A percentile compares a stretch with the other conserved stretches of the same genome.
phyloP scores from a whole-genome alignment of 2,888 invertebrate species.

The Phyllotreta striolata region DNA sequence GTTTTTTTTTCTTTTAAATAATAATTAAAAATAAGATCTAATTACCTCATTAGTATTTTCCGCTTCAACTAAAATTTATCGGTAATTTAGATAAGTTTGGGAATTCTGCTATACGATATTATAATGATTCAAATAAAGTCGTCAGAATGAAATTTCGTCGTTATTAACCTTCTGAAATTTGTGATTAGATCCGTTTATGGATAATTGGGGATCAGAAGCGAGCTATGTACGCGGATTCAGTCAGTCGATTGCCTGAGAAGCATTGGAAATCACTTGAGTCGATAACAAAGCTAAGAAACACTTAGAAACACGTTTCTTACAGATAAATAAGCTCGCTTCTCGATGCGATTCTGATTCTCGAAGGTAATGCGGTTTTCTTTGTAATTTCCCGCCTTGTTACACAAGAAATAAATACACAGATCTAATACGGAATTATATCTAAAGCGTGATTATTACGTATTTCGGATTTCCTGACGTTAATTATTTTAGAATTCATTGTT shows the following conservation, averaged over 20 bases:
- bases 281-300: constrained; percentile 26
- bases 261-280: constrained; percentile 27
- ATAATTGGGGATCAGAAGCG: constrained; percentile 19
- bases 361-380: constrained; percentile 24
- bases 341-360: constrained; percentile 21
- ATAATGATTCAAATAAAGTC: too few relatives aligned
- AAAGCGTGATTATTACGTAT: constrained; percentile 16
- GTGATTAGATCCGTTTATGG: constrained; percentile 16
- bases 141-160: background rate
- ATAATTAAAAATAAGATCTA: too few relatives aligned
- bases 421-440: constrained; percentile 16
- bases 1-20: too few relatives aligned
- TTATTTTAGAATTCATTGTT: constrained; percentile 16
- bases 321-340: constrained; percentile 25
- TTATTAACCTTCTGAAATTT: constrained; percentile 2
- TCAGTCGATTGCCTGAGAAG: constrained; percentile 23
- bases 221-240: constrained; percentile 23
- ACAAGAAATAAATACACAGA: constrained; percentile 15
- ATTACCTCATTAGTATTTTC: too few relatives aligned
- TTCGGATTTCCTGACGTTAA: constrained; percentile 11
- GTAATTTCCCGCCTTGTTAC: constrained; percentile 22
- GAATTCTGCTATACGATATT: too few relatives aligned
- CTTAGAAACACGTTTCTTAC: constrained; percentile 28
- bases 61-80: too few relatives aligned
- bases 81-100: too few relatives aligned